Conservation (phyloP, 2,888 invertebrate genomes). For the Cremastinae sp. region DNA sequence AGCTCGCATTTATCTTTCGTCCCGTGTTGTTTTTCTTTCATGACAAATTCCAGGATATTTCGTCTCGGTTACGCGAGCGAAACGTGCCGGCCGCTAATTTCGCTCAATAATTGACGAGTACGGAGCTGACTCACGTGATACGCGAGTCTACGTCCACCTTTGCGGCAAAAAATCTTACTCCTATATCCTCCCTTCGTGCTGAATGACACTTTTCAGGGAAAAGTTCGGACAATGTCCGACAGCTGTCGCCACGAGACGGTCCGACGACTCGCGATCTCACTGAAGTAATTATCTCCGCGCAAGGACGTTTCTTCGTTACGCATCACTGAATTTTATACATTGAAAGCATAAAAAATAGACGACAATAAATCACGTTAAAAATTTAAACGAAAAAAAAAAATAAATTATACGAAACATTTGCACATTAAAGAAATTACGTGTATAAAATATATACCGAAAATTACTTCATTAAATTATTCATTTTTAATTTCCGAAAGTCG, state of each 20-base stretch:
- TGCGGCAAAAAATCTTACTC: background rate
- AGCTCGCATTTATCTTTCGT: no score
- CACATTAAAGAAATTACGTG: no score
- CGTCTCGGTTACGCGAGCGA: background rate
- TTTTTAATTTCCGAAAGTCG: no score
- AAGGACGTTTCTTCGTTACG: no score
- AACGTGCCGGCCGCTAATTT: background rate
- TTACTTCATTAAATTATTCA: no score
- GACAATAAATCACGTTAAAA: no score
- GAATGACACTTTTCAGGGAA: background rate
- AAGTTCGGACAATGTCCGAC: background rate
- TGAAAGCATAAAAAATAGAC: no score
- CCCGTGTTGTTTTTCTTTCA: no score
- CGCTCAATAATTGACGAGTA: background rate
- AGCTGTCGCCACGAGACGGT: background rate
- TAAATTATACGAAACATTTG: no score
- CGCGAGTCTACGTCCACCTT: background rate
- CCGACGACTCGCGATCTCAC: no score
- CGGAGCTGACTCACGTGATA: slow-evolving; percentile 12
- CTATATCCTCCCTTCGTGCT: background rate
- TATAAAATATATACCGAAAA: no score
- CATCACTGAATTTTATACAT: slow-evolving; percentile 25
- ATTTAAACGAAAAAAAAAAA: slow-evolving; percentile 1
- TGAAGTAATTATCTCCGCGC: no score
- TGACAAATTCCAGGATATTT: background rate